A percentile compares a stretch with the other conserved stretches of the same genome.
These are phyloP conservation scores for Pachydiplax longipennis DNA, from an alignment of 2,888 invertebrate species.

Conservation along the genomic window DNA sequence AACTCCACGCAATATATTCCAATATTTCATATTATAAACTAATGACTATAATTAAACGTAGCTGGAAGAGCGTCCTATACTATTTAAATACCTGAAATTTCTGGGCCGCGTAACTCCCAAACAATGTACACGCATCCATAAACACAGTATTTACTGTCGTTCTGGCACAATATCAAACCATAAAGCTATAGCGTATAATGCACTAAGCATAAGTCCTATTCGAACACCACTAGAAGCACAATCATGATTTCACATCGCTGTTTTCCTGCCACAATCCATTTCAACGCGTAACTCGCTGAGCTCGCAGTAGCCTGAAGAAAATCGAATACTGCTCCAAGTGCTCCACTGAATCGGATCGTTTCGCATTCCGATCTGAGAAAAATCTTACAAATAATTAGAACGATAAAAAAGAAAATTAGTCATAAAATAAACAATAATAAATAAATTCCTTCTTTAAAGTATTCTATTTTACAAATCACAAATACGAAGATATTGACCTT, in stretches of 20 bases:
- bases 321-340: background rate
- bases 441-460: background rate
- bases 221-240: background rate
- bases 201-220: background rate
- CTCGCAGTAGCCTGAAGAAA: background rate
- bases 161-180: background rate
- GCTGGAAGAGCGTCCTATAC: background rate
- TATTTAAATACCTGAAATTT: background rate
- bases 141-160: background rate
- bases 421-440: background rate
- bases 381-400: too few species aligned
- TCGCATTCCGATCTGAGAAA: background rate
- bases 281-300: background rate
- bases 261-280: background rate
- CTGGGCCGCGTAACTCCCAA: background rate
- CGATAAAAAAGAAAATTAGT: background rate
- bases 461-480: background rate
- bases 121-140: background rate
- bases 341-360: background rate
- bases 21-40: background rate
- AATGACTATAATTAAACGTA: background rate
- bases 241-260: background rate
- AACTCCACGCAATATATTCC: background rate
- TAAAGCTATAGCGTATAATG: background rate
- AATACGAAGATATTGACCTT: background rate